phyloP scores from a whole-genome alignment of 2,888 invertebrate species.

The Agonopterix heracliana region DNA sequence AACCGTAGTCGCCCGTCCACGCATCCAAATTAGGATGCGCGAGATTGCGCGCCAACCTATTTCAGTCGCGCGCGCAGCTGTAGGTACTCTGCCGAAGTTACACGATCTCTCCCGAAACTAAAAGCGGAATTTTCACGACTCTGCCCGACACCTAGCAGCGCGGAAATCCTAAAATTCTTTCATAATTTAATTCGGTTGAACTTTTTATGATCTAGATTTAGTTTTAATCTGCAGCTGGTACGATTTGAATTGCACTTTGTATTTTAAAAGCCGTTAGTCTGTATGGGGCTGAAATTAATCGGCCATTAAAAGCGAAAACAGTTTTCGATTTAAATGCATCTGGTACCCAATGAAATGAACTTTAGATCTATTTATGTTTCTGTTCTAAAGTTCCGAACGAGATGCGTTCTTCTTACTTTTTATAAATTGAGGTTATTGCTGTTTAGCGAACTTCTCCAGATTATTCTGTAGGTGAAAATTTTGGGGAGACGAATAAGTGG shows the following conservation, averaged over 20 bases:
- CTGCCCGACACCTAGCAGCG: conserved; percentile 34
- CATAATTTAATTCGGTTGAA: neutral
- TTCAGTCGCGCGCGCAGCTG: conserved; percentile 60
- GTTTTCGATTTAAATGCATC: too few species aligned
- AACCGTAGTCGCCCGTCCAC: conserved; percentile 43
- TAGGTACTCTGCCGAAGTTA: conserved; percentile 35
- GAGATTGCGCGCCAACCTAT: conserved; percentile 53
- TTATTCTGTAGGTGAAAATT: too few species aligned
- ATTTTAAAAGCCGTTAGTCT: neutral
- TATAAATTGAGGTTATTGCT: too few species aligned
- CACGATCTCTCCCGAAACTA: conserved; percentile 55
- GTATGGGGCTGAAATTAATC: too few species aligned
- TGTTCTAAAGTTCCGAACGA: too few species aligned
- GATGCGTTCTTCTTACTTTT: too few species aligned
- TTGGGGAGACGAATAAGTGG: too few species aligned
- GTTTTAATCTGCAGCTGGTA: neutral
- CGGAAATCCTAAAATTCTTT: conserved; percentile 15
- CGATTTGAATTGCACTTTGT: neutral
- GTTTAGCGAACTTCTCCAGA: too few species aligned
- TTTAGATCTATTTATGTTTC: too few species aligned
- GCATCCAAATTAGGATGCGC: conserved; percentile 78
- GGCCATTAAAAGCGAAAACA: too few species aligned
- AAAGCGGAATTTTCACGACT: conserved; percentile 50
- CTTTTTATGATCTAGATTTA: conserved; percentile 6
- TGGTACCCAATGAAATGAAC: too few species aligned